Conservation (phyloP, 2,888 invertebrate genomes). For the Lamellibrachia satsuma region DNA sequence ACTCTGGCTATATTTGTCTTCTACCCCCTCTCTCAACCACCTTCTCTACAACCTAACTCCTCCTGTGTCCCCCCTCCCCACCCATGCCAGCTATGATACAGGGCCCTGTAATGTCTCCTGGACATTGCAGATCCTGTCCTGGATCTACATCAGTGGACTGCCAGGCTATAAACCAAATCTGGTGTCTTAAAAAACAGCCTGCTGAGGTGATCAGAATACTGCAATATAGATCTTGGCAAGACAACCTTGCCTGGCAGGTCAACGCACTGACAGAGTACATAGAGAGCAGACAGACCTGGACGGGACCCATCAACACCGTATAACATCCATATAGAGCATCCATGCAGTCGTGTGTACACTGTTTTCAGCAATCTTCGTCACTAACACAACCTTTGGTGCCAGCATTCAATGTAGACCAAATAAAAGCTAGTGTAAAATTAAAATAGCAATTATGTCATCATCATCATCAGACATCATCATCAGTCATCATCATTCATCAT, state of each 20-base stretch:
- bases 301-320: too few species aligned
- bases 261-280: too few species aligned
- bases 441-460: neutral
- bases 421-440: neutral
- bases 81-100: too few species aligned
- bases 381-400: neutral
- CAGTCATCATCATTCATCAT: too few species aligned
- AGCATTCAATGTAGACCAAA: neutral
- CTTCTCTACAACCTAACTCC: too few species aligned
- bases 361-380: neutral
- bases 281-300: too few species aligned
- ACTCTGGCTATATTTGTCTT: too few species aligned
- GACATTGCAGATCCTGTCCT: too few species aligned
- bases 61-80: too few species aligned
- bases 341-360: neutral
- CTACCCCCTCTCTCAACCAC: too few species aligned
- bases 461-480: too few species aligned
- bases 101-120: too few species aligned
- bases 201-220: neutral
- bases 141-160: neutral
- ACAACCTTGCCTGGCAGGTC: neutral
- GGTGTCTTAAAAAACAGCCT: neutral
- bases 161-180: neutral
- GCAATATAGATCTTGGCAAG: neutral
- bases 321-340: neutral